Evolutionary conservation across 2,113 vertebrate genomes (phyloP).

Genomic region (human): DNA sequence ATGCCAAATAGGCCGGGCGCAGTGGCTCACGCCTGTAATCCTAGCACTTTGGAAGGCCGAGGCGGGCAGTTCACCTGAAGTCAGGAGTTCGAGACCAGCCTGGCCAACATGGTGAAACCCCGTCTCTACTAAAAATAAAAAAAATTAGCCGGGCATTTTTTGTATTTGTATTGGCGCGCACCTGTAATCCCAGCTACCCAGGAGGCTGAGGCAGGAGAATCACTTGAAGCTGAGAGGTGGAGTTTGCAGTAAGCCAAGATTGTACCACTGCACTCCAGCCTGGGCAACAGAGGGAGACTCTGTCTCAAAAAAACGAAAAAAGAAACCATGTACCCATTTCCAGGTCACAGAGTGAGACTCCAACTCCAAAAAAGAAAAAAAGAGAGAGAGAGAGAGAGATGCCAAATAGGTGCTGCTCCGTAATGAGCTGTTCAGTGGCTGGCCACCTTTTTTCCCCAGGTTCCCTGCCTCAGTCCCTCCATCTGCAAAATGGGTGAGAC

Average conservation of each 20-base stretch:
- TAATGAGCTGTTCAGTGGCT: not conserved
- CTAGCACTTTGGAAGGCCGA: no score
- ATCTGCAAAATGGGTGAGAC: not conserved
- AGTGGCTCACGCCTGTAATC: no score
- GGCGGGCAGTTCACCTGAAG: no score
- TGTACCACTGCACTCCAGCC: not conserved
- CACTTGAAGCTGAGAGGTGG: accelerated
- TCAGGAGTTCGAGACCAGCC: no score
- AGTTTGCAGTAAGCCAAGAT: not conserved
- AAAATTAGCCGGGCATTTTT: no score
- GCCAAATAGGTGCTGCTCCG: accelerated
- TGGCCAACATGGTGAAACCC: no score
- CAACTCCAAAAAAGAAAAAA: no score
- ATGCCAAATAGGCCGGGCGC: accelerated
- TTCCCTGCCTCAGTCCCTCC: not conserved
- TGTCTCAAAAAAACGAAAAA: not conserved
- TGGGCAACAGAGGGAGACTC: not conserved
- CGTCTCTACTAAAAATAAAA: no score
- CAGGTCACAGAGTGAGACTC: no score
- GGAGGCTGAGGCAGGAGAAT: not conserved
- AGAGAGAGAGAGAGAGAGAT: not conserved
- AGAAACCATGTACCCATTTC: no score
- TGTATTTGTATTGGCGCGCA: no score
- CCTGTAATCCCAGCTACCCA: no score
- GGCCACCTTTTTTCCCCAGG: not conserved